Evolutionary conservation across 2,888 invertebrate species (phyloP).

Genomic region (Tipula vernalis): DNA sequence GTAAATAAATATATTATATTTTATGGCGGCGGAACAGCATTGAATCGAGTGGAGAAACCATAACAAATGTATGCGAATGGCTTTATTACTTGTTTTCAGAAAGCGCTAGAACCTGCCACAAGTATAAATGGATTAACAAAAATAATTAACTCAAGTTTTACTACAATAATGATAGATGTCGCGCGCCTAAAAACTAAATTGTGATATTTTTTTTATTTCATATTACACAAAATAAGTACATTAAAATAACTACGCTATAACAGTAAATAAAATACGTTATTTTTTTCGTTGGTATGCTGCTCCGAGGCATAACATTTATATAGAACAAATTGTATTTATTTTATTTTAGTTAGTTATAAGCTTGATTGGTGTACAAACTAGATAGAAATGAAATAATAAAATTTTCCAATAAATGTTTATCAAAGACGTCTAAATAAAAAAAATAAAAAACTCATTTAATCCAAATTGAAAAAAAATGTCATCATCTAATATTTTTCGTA

Average conservation of each 20-base stretch:
- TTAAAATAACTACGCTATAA: not conserved
- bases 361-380: not conserved
- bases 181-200: not conserved
- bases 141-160: not conserved
- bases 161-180: not conserved
- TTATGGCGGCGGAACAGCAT: not conserved
- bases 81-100: not conserved
- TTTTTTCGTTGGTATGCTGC: not conserved
- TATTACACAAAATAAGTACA: not conserved
- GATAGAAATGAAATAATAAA: not conserved
- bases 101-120: not conserved
- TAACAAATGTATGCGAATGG: not conserved
- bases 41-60: not conserved
- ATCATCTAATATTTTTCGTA: not conserved
- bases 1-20: not conserved
- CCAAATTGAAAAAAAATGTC: not conserved
- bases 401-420: not conserved
- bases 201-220: not conserved
- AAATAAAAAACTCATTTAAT: not conserved
- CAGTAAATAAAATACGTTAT: not conserved
- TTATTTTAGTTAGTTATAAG: not conserved
- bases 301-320: not conserved
- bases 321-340: not conserved
- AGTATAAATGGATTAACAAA: not conserved
- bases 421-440: not conserved